These are phyloP conservation scores for Amphiprion clarkii DNA, from an alignment of 2,797 vertebrate species.

Conservation along the genomic window DNA sequence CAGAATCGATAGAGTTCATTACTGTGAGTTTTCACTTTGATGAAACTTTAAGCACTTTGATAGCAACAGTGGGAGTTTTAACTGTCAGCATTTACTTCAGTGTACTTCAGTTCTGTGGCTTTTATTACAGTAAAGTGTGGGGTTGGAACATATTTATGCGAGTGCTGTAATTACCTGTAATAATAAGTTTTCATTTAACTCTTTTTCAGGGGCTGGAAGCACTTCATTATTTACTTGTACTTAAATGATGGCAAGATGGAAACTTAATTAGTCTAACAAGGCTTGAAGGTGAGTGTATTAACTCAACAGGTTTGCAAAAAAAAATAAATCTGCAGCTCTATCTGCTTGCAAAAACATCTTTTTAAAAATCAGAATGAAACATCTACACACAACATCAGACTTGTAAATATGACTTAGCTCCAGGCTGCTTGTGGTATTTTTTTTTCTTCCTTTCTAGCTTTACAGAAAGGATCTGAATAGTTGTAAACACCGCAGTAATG, in stretches of 20 bases:
- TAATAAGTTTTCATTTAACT: not conserved
- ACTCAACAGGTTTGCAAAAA: not conserved
- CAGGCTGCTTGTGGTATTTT: not conserved
- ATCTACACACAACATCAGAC: not conserved
- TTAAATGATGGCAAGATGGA: not conserved
- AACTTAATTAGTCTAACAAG: not conserved
- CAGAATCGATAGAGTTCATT: no score
- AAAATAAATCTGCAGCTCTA: not conserved
- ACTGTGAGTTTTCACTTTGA: not conserved
- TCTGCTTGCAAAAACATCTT: not conserved
- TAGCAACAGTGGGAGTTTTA: not conserved
- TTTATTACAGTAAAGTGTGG: not conserved
- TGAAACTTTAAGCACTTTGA: not conserved
- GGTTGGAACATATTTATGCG: no score
- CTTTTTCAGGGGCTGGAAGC: not conserved
- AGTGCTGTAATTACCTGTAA: not conserved
- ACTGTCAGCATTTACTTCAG: not conserved
- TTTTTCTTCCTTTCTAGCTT: not conserved
- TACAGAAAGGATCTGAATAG: not conserved
- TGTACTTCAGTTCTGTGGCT: not conserved
- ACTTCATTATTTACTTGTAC: not conserved
- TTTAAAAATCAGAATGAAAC: not conserved
- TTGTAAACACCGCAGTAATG: constrained; percentile 15
- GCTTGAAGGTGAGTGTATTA: not conserved
- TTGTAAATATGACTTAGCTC: not conserved